phyloP scores from a whole-genome alignment of 2,888 invertebrate species.

The Trissolcus japonicus region DNA sequence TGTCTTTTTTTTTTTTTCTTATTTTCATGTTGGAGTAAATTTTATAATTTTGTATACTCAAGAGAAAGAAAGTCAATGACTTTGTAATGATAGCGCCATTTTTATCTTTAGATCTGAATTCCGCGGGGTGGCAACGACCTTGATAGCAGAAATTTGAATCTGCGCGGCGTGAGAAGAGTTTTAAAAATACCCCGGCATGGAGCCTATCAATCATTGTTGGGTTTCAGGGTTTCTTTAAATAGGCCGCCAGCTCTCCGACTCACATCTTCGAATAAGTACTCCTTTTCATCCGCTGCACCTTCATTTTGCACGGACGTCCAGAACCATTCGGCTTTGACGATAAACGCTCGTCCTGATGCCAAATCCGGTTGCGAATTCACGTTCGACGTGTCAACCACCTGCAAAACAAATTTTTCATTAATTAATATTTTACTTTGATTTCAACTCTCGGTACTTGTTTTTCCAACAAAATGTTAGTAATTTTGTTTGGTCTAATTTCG shows the following conservation, averaged over 20 bases:
- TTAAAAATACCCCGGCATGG: constrained; percentile 15
- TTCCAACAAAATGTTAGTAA: not conserved
- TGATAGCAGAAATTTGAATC: constrained; percentile 15
- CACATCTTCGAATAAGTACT: constrained; percentile 92
- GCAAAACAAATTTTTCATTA: constrained; percentile 47
- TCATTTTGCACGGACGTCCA: constrained; percentile 99
- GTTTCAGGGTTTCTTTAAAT: constrained; percentile 26
- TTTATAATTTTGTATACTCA: too few species aligned
- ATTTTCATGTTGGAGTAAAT: too few species aligned
- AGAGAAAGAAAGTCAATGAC: too few species aligned
- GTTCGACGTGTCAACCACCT: constrained; percentile 91
- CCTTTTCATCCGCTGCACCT: constrained; percentile 92
- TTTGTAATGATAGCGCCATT: not conserved
- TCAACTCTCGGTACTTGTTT: constrained; percentile 1
- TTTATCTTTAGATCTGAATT: constrained; percentile 3
- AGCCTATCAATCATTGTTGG: constrained; percentile 27
- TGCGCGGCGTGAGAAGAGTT: constrained; percentile 2
- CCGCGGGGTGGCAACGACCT: constrained; percentile 7
- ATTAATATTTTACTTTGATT: not conserved
- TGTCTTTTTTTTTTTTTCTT: too few species aligned
- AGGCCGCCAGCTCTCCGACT: constrained; percentile 72
- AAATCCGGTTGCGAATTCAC: constrained; percentile 84
- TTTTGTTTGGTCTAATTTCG: not conserved
- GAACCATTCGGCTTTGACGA: constrained; percentile 97
- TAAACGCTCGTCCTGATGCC: constrained; percentile 82